Conservation (phyloP, 2,888 invertebrate genomes). For the Pyrocoelia pectoralis region DNA sequence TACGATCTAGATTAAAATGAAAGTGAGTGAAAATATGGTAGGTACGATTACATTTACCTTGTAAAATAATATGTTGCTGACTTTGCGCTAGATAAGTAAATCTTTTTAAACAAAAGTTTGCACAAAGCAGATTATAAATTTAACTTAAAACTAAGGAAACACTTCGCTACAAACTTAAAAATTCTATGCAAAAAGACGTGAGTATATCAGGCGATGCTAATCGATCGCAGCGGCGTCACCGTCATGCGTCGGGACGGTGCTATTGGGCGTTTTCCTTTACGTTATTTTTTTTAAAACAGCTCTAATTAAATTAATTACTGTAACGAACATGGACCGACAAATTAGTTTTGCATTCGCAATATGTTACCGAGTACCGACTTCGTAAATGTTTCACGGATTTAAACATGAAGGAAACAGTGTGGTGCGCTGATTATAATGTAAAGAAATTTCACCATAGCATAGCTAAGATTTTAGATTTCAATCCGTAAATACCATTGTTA, state of each 20-base stretch:
- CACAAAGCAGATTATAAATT: neutral
- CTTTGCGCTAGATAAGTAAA: neutral
- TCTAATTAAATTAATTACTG: too few relatives aligned
- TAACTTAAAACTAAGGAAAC: neutral
- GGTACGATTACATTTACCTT: slow-evolving; percentile 13
- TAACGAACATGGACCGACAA: too few relatives aligned
- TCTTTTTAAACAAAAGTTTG: neutral
- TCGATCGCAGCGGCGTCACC: neutral
- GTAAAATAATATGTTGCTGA: neutral
- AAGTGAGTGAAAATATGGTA: neutral
- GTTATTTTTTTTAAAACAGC: too few relatives aligned
- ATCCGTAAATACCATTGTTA: too few relatives aligned
- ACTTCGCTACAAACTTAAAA: neutral
- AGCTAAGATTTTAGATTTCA: too few relatives aligned
- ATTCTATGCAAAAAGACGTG: neutral
- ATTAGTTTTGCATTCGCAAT: too few relatives aligned
- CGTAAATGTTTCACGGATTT: too few relatives aligned
- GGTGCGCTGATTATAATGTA: too few relatives aligned
- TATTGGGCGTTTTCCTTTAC: too few relatives aligned
- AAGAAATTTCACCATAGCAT: too few relatives aligned
- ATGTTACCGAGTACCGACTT: too few relatives aligned
- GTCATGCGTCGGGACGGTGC: neutral
- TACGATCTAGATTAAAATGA: neutral
- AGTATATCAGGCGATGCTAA: neutral
- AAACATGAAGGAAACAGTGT: too few relatives aligned